Percentiles rank a stretch among this genome's conserved stretches.
Evolutionary conservation across 2,797 vertebrate genomes (phyloP).

Genomic region (Gila robusta): DNA sequence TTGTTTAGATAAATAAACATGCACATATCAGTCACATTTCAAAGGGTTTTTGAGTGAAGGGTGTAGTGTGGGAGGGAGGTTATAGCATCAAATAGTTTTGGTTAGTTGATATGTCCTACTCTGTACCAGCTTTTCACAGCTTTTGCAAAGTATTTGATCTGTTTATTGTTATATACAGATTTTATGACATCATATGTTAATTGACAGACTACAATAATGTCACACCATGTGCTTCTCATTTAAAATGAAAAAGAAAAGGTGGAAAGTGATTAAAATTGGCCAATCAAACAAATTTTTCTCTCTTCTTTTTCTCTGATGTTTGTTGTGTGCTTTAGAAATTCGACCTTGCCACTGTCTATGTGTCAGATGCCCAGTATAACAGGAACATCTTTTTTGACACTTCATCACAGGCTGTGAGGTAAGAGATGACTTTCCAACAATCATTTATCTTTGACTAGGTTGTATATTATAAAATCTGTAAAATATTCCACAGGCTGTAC

Average conservation of each 20-base stretch:
- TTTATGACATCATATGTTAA: background rate
- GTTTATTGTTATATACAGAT: background rate
- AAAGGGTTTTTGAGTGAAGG: background rate
- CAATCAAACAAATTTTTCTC: background rate
- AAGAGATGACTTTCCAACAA: constrained; percentile 33
- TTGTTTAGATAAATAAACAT: background rate
- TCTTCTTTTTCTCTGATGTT: constrained; percentile 7
- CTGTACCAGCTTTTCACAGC: background rate
- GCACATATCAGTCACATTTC: background rate
- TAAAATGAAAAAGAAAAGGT: background rate
- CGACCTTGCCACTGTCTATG: constrained; percentile 86
- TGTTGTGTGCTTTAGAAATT: constrained; percentile 77
- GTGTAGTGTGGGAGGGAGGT: background rate
- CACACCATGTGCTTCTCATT: background rate
- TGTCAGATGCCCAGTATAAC: constrained; percentile 93
- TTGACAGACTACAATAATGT: background rate
- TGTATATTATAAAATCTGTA: background rate
- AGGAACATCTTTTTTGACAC: constrained; percentile 90
- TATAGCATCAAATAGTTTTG: background rate
- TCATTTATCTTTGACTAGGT: background rate
- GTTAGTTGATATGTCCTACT: background rate
- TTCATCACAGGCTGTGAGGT: constrained; percentile 87
- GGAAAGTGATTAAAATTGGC: background rate
- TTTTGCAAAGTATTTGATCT: background rate
- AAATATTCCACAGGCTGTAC: constrained; percentile 81